These are phyloP conservation scores for Hexactinellida sp. DNA, from an alignment of 37 sponge, comb jelly and placozoan genomes.

Conservation along the genomic window DNA sequence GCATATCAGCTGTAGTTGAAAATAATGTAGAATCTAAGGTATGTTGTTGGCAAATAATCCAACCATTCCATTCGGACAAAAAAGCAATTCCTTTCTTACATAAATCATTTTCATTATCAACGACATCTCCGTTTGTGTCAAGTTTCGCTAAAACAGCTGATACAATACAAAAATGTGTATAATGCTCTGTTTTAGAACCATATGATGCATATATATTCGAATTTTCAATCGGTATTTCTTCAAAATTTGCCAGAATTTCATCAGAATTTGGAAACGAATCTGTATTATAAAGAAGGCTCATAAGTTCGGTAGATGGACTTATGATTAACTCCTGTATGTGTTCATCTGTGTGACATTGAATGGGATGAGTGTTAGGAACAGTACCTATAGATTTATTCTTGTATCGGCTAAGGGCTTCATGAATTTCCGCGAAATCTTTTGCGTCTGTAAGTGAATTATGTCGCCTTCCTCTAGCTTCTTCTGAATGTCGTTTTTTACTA, in stretches of 20 bases:
- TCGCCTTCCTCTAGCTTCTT: neutral
- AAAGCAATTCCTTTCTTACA: neutral
- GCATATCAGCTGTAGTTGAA: neutral
- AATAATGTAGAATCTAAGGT: neutral
- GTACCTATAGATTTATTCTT: neutral
- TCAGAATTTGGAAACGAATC: neutral
- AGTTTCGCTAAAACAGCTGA: neutral
- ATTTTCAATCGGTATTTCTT: neutral
- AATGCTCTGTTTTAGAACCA: neutral
- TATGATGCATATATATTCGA: neutral
- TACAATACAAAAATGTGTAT: slow-evolving; percentile 12
- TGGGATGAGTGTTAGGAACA: neutral
- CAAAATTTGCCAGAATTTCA: neutral
- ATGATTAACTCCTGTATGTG: neutral
- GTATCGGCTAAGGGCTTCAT: neutral
- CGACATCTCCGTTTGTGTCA: slow-evolving; percentile 2
- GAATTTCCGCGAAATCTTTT: slow-evolving; percentile 12
- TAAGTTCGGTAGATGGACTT: neutral
- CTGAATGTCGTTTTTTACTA: neutral
- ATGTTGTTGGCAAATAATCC: neutral
- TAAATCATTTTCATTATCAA: neutral
- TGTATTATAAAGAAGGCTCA: neutral
- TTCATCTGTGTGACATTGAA: slow-evolving; percentile 7
- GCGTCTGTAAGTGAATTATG: slow-evolving; percentile 1
- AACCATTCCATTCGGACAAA: slow-evolving; percentile 1